Conservation (phyloP, 2,888 invertebrate genomes). For the Mesorhabditis spiculigera region DNA sequence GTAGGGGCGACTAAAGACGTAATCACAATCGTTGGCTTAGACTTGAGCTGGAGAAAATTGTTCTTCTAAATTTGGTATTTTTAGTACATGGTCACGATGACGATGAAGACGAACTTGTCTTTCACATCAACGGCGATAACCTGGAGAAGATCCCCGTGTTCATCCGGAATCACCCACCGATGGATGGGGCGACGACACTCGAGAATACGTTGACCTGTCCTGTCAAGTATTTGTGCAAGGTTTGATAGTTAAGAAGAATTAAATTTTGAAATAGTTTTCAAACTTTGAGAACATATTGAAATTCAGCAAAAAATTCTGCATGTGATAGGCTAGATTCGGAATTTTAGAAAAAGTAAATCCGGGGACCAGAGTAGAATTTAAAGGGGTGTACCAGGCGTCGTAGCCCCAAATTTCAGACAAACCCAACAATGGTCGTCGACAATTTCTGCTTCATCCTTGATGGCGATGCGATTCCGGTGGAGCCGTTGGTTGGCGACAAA, state of each 20-base stretch:
- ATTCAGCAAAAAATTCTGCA: constrained; percentile 12
- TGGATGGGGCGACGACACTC: constrained; percentile 41
- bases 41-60: too few species aligned
- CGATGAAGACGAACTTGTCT: constrained; percentile 21
- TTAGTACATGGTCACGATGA: not conserved
- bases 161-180: constrained; percentile 38
- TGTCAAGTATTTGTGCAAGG: constrained; percentile 41
- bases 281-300: constrained; percentile 3
- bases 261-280: not conserved
- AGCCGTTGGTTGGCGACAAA: constrained; percentile 1
- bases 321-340: constrained; percentile 18
- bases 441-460: constrained; percentile 50
- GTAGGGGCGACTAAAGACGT: too few species aligned
- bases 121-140: constrained; percentile 22
- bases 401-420: constrained; percentile 16
- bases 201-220: constrained; percentile 44
- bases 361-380: constrained; percentile 21
- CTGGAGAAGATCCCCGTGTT: constrained; percentile 31
- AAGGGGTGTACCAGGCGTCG: not conserved
- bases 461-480: constrained; percentile 25
- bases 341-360: constrained; percentile 22
- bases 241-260: constrained; percentile 14
- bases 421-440: constrained; percentile 44
- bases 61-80: too few species aligned
- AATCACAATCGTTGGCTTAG: too few species aligned